Percentiles rank a stretch among this genome's conserved stretches.
Evolutionary conservation across 2,797 vertebrate species (phyloP).

Genomic region (Mergus octosetaceus): DNA sequence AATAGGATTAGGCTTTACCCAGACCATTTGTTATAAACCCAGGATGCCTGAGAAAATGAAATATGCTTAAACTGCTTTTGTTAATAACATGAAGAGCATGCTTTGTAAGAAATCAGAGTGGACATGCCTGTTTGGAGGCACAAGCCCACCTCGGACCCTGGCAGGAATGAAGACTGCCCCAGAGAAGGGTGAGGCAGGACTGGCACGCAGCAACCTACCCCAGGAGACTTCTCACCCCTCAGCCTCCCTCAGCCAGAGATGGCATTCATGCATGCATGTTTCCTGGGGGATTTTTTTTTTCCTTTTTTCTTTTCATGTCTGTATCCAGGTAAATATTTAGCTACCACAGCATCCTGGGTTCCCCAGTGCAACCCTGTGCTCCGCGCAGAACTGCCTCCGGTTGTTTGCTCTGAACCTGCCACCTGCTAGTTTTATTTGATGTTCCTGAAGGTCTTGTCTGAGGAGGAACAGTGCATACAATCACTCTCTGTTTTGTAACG

Average conservation of each 20-base stretch:
- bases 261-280: not conserved
- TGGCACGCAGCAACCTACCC: not conserved
- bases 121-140: not conserved
- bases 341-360: not conserved
- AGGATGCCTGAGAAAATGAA: not conserved
- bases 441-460: conserved; percentile 8
- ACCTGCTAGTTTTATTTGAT: conserved; percentile 48
- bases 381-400: not conserved
- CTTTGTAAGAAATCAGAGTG: not conserved
- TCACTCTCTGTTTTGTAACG: not conserved
- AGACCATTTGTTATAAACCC: not conserved
- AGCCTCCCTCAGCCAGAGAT: not conserved
- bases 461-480: not conserved
- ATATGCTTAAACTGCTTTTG: not conserved
- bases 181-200: not conserved
- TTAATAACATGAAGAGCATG: not conserved
- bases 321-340: not conserved
- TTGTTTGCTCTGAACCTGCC: conserved; percentile 41
- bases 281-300: not conserved
- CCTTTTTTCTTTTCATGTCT: not conserved
- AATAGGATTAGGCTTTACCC: not conserved
- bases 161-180: not conserved
- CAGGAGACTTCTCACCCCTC: not conserved
- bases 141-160: not conserved
- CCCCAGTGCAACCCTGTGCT: not conserved